Evolutionary conservation across 2,797 vertebrate genomes (phyloP).

Genomic region (Enteromius paludinosus): DNA sequence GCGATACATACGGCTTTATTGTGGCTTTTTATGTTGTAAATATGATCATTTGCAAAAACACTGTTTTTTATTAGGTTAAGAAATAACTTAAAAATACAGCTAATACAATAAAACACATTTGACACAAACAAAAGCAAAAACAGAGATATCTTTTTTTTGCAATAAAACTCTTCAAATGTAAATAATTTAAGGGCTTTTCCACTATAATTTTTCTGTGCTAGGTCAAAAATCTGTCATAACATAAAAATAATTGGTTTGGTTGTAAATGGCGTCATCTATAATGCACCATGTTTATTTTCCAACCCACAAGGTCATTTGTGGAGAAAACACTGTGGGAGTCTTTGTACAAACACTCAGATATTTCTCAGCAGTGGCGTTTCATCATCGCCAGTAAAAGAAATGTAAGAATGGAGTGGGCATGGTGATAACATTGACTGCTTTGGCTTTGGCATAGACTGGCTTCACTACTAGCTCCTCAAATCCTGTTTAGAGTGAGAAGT

Average conservation of each 20-base stretch:
- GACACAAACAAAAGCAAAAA: too few species aligned
- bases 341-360: neutral
- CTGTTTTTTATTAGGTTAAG: too few species aligned
- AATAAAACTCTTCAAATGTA: neutral
- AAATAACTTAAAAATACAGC: too few species aligned
- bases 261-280: neutral
- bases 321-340: neutral
- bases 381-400: neutral
- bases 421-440: neutral
- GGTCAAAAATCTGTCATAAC: neutral
- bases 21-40: neutral
- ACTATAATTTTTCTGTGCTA: neutral
- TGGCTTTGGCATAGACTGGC: neutral
- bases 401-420: constrained; percentile 13
- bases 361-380: constrained; percentile 9
- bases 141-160: too few species aligned
- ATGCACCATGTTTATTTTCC: neutral
- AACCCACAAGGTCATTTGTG: constrained; percentile 4
- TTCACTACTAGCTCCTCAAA: neutral
- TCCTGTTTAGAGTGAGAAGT: constrained; percentile 1
- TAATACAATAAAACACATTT: too few species aligned
- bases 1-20: neutral
- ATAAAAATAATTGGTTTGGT: neutral
- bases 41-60: neutral
- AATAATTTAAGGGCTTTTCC: neutral